Base-by-base conservation (phyloP, 2,888 invertebrate species). In the Baronia brevicornis region DNA sequence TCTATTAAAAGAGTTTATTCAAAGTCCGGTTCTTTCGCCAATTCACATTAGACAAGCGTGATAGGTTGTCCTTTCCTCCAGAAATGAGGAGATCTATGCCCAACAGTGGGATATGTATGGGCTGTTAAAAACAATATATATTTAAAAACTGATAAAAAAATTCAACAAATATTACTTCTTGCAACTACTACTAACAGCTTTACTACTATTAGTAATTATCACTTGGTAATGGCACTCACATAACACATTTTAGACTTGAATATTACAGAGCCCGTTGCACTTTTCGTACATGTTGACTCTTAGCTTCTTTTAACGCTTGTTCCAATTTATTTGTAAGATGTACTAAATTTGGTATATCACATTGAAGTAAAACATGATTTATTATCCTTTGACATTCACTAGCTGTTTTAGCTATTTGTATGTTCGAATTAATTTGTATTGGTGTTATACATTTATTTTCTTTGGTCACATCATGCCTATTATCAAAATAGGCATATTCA, bases 231-330 rank as follows among this genome's bases (percentile, higher is more conserved):
- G 14, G 7, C 22, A 7, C 33, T 22, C 11, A 21, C 4, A 14
- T 33, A 10, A 15, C 14, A 27, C 14, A 22, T 5, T 15, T 26
- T 9, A 17, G 12, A n/a, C n/a, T n/a, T n/a, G 14, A 20, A 29
- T 24, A 32, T 19, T 66, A 84, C 39, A 86, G 54, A 30, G 72
- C 72, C 58, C 84, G 79, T 48, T 85, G 80, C 22, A 87, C 78
- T 62, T 84, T 85, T 4, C 86, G 72, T 4, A 86, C 74, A 56
- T 88, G 87, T 46, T 86, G 87, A 47, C 85, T 86, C 40, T 82
- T 85, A 1, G 86, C 84, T 60, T 88, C 88, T 40, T 84, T 84
- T 27, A 87, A 48, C 9, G 88, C 88, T 48, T 79, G 73, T 34
- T 88, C 87, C 29, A 88, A 54, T 47, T 78, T 80, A 51, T 85